A percentile compares a stretch with the other conserved stretches of the same genome.
phyloP scores from a whole-genome alignment of 2,113 vertebrate species.

The Anarhynchus alexandrinus region DNA sequence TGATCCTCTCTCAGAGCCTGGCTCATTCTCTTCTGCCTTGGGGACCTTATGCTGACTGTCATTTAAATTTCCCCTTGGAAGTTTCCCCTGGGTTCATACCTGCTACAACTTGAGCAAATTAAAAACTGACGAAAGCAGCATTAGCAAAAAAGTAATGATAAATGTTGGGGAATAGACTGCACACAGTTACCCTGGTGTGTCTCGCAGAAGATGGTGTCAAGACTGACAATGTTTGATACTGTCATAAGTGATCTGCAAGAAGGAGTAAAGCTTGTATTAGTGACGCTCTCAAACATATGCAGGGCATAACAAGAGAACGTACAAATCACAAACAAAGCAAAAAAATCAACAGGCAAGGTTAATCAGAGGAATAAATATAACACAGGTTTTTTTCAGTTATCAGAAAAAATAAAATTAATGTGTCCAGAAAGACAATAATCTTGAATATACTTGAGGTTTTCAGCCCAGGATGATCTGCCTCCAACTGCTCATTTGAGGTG shows the following conservation, averaged over 20 bases:
- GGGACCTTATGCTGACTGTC: background rate
- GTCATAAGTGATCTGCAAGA: background rate
- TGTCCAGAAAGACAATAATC: background rate
- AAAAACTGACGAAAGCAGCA: background rate
- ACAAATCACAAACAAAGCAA: background rate
- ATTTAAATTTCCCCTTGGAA: background rate
- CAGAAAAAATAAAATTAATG: background rate
- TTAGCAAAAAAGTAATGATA: background rate
- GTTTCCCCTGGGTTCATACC: background rate
- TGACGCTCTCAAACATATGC: background rate
- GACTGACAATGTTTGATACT: background rate
- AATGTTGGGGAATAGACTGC: background rate
- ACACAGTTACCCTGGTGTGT: background rate
- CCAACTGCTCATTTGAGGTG: background rate
- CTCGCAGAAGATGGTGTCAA: background rate
- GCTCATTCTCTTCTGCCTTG: background rate
- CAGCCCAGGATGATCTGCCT: background rate
- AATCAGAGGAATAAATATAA: background rate
- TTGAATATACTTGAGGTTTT: background rate
- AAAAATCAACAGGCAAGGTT: background rate
- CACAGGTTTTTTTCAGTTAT: background rate
- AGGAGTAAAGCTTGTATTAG: background rate
- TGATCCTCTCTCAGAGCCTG: background rate
- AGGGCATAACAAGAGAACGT: background rate
- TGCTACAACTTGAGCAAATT: background rate